phyloP scores from a whole-genome alignment of 2,888 invertebrate genomes.

The Erpobdella octoculata region DNA sequence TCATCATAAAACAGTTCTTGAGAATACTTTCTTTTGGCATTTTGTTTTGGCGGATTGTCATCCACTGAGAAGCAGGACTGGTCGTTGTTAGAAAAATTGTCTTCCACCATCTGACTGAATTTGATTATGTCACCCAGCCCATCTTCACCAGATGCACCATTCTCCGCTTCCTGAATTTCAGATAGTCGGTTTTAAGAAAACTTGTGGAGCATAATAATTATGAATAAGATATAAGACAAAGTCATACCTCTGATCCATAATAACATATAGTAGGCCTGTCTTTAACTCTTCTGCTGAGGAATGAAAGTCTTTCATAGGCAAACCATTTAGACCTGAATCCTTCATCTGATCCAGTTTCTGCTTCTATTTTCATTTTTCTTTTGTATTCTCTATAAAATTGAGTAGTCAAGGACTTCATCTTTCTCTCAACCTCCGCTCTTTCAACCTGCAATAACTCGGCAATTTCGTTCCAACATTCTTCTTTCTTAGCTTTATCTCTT shows the following conservation, averaged over 20 bases:
- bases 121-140: constrained; percentile 8
- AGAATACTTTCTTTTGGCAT: constrained; percentile 15
- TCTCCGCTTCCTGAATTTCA: constrained; percentile 19
- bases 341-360: constrained; percentile 15
- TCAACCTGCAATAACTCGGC: constrained; percentile 17
- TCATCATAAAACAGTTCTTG: background rate
- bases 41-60: background rate
- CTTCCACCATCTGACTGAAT: constrained; percentile 13
- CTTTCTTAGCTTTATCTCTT: constrained; percentile 16
- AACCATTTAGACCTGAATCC: constrained; percentile 27
- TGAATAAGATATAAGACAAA: background rate
- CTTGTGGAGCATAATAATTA: background rate
- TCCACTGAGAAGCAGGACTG: constrained; percentile 5
- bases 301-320: constrained; percentile 18
- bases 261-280: constrained; percentile 13
- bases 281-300: constrained; percentile 18
- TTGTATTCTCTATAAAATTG: constrained; percentile 27
- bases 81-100: background rate
- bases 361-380: constrained; percentile 25
- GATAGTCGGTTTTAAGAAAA: background rate
- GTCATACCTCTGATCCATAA: constrained; percentile 15
- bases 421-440: constrained; percentile 19
- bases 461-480: constrained; percentile 25
- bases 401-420: constrained; percentile 23
- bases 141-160: constrained; percentile 19